Evolutionary conservation across 2,888 invertebrate species (phyloP), one percentile per base, ranked within the genome.

Genomic region (Hedychridium roseum): DNA sequence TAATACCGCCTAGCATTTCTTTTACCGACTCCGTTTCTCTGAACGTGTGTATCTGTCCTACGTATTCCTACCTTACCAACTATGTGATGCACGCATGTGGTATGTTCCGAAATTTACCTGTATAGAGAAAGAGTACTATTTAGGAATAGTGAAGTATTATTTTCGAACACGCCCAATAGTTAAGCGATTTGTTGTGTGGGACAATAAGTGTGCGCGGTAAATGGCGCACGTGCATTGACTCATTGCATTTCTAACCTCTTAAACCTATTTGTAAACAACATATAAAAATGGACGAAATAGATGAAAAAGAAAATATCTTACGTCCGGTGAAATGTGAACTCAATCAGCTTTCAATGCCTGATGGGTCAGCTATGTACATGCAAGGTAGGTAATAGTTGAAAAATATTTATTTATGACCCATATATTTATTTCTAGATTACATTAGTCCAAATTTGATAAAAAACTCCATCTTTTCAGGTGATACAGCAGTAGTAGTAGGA

Each of bases 311-410:
- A 31, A 63, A 34, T 23, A 39, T 44, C 2, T 54, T 81, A 9
- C 68, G 85, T 1, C 72, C 79, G 1, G 83, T 89, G 79, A 83
- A 85, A 65, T 89, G 89, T 64, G 88, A 90, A 79, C 76, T 92
- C 17, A 89, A 89, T 76, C 84, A 86, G 39, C 79, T 92, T 12
- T 87, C 86, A 42, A 84, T 88, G 72, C 86, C 91, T 0, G 91
- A 92, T 80, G 91, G 91, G 9, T 92, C 92, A 0, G 88, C 88
- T 9, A 83, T 91, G 70, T 82, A 90, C 68, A 85, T 88, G 53
- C 90, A 91, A 85, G 91, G 92, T 90, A 81, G 52, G 38, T 50
- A n/a, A 18, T 39, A 21, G 15, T 17, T 32, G 14, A 12, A 3
- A 32, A 32, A 32, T 12, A 14, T 32, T 12, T 32, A 3, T 11